A percentile compares a stretch with the other conserved stretches of the same genome.
phyloP scores from a whole-genome alignment of 2,888 invertebrate genomes.

The Eurytoma californica region DNA sequence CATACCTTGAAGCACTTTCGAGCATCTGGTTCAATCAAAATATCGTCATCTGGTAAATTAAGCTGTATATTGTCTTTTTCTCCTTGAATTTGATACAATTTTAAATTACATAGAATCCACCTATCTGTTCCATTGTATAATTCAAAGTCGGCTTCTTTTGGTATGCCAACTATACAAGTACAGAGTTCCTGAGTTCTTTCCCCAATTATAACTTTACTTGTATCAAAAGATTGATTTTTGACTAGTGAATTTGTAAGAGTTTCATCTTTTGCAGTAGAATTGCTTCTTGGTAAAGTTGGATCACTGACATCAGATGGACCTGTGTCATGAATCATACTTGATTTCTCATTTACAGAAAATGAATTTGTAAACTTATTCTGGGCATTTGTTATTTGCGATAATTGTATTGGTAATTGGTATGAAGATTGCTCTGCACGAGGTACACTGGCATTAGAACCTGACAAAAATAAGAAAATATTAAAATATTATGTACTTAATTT shows the following conservation, averaged over 20 bases:
- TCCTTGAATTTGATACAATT: conserved; percentile 66
- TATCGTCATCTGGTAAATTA: conserved; percentile 62
- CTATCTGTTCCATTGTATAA: conserved; percentile 68
- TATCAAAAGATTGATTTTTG: conserved; percentile 52
- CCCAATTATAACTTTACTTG: conserved; percentile 62
- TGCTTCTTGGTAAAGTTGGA: conserved; percentile 32
- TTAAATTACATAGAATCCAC: conserved; percentile 68
- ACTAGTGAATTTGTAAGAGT: conserved; percentile 38
- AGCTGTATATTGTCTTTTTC: conserved; percentile 66
- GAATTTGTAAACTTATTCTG: conserved; percentile 36
- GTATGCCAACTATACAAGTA: conserved; percentile 68
- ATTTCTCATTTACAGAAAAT: conserved; percentile 37
- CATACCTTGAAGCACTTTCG: conserved; percentile 63
- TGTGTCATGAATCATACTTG: conserved; percentile 50
- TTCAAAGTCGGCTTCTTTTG: conserved; percentile 67
- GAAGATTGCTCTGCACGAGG: conserved; percentile 48
- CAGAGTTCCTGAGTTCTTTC: conserved; percentile 68
- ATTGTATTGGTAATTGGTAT: conserved; percentile 19
- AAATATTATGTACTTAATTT: not conserved
- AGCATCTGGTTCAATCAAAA: conserved; percentile 68
- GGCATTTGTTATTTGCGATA: conserved; percentile 28
- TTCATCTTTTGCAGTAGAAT: conserved; percentile 44
- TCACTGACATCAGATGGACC: conserved; percentile 35
- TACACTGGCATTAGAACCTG: conserved; percentile 42
- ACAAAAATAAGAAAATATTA: conserved; percentile 2